Evolutionary conservation across 2,888 invertebrate species (phyloP).

Genomic region (Electrophaes corylata): DNA sequence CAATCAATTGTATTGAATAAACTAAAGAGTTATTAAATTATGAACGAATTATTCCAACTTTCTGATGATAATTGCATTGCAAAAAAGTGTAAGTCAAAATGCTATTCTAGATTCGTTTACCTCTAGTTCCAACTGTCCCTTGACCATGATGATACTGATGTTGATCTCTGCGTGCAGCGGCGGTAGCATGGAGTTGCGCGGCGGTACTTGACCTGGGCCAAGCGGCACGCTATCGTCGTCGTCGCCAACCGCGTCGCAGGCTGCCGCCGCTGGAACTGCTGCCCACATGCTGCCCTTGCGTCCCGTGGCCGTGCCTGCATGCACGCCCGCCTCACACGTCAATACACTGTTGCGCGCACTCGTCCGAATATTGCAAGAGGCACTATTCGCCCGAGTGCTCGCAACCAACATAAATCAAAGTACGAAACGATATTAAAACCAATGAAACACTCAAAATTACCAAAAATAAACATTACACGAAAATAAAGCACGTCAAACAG

Average conservation of each 20-base stretch:
- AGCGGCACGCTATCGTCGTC: constrained; percentile 84
- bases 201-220: constrained; percentile 93
- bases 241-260: constrained; percentile 63
- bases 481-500: constrained; percentile 82
- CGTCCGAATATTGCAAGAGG: constrained; percentile 12
- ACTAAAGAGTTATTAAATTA: no score
- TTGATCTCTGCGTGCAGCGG: constrained; percentile 92
- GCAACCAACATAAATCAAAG: constrained; percentile 47
- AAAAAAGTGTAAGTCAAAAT: neutral
- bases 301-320: constrained; percentile 80
- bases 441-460: constrained; percentile 75
- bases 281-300: constrained; percentile 85
- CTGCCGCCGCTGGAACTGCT: constrained; percentile 76
- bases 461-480: constrained; percentile 77
- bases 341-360: neutral
- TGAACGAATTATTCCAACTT: no score
- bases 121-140: constrained; percentile 96
- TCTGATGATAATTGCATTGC: no score
- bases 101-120: no score
- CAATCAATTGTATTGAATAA: no score
- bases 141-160: constrained; percentile 94
- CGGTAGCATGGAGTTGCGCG: constrained; percentile 88
- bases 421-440: constrained; percentile 70
- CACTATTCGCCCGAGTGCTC: constrained; percentile 8
- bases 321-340: constrained; percentile 10